Evolutionary conservation across 2,797 vertebrate genomes (phyloP).

Genomic region (Eidolon dupreanum): DNA sequence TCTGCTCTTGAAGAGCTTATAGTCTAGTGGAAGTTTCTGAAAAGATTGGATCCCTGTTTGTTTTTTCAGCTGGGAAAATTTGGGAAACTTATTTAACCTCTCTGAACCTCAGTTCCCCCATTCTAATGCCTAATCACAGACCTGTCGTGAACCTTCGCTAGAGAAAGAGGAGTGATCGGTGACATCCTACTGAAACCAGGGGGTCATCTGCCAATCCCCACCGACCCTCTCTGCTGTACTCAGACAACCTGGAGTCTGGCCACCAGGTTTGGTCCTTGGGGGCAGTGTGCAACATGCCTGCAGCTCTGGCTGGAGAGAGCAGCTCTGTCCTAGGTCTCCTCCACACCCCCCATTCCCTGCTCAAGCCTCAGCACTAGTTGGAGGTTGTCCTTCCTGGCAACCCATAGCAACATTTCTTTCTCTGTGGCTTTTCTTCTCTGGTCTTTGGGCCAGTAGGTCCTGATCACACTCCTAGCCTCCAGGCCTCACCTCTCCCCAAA

Average conservation of each 20-base stretch:
- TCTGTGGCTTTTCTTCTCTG: not conserved
- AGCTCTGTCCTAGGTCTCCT: not conserved
- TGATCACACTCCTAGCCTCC: not conserved
- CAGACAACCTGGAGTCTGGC: not conserved
- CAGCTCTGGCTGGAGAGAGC: not conserved
- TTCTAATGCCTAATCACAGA: not conserved
- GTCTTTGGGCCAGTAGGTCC: not conserved
- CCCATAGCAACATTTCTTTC: not conserved
- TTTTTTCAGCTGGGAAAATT: not conserved
- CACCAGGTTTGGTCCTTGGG: not conserved
- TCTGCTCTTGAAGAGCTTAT: not conserved
- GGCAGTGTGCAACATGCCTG: fast-evolving
- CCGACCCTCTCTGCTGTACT: fast-evolving
- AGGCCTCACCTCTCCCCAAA: not conserved
- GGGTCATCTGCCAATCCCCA: not conserved
- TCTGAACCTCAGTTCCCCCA: not conserved
- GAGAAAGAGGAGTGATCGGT: not conserved
- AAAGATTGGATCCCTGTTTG: not conserved
- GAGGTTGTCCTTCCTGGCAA: not conserved
- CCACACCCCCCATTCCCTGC: too few species aligned
- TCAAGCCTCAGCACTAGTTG: not conserved
- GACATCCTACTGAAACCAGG: not conserved
- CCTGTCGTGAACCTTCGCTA: not conserved
- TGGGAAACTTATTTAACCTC: not conserved
- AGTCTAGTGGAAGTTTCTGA: not conserved